A percentile compares a stretch with the other conserved stretches of the same genome.
Evolutionary conservation across 2,888 invertebrate genomes (phyloP).

Genomic region (Pristionchus japonicus): DNA sequence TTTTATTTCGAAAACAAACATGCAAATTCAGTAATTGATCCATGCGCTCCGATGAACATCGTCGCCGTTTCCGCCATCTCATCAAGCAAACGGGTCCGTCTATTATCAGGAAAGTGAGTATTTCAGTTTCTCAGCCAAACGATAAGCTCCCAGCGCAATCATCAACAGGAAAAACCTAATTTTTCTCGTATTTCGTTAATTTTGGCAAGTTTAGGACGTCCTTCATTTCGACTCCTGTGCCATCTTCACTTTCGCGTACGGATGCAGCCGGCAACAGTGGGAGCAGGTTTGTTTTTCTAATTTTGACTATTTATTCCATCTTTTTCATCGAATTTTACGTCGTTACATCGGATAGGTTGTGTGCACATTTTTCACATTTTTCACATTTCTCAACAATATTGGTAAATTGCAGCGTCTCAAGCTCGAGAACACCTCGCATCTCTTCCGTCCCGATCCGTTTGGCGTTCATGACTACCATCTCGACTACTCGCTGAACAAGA

Average conservation of each 20-base stretch:
- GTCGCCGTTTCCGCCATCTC: not conserved
- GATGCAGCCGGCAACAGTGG: not conserved
- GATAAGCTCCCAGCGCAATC: not conserved
- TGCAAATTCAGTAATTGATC: too few species aligned
- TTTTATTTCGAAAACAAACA: not conserved
- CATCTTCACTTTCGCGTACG: not conserved
- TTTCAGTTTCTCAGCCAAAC: not conserved
- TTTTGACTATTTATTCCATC: too few species aligned
- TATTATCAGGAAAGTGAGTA: not conserved
- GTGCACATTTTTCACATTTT: too few species aligned
- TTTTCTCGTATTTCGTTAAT: not conserved
- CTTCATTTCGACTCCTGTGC: not conserved
- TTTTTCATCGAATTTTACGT: too few species aligned
- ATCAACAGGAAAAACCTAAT: not conserved
- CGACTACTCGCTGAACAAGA: conserved; percentile 23
- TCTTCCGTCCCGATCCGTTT: not conserved
- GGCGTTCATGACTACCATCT: not conserved
- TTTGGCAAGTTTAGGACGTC: not conserved
- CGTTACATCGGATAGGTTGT: too few species aligned
- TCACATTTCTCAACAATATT: too few species aligned
- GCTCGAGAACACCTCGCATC: too few species aligned
- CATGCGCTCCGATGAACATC: not conserved
- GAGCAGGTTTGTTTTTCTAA: not conserved
- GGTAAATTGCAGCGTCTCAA: too few species aligned
- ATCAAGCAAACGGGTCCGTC: not conserved